Conservation (phyloP, 2,888 invertebrate species). For the Papilio demoleus region DNA sequence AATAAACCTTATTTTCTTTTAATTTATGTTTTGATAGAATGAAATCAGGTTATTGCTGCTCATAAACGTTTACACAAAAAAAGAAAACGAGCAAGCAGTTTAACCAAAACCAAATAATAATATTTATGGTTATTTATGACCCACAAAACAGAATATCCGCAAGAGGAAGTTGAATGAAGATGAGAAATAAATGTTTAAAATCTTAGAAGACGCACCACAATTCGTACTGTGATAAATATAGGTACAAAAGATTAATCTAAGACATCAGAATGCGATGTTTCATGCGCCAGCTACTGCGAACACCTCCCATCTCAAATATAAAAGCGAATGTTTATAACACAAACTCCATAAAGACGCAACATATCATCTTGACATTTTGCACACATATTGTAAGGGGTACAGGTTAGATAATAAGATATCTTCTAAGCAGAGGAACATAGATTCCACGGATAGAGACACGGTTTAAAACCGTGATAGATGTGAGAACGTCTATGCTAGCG, state of each 20-base stretch:
- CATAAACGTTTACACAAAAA: conserved; percentile 18
- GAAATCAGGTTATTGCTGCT: conserved; percentile 29
- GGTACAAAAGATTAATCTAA: no score
- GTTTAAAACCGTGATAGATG: not conserved
- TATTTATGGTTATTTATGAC: not conserved
- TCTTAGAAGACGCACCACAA: not conserved
- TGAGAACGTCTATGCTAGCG: not conserved
- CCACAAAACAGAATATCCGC: not conserved
- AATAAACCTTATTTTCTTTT: not conserved
- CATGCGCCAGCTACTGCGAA: conserved; percentile 9
- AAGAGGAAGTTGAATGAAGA: not conserved
- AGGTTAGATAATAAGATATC: not conserved
- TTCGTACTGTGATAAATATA: no score
- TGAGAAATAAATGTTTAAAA: not conserved
- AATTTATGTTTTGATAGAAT: not conserved
- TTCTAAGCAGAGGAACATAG: not conserved
- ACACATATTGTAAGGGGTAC: not conserved
- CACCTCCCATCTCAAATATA: not conserved
- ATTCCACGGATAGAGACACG: not conserved
- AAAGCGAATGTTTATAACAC: no score
- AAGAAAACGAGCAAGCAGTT: conserved; percentile 20
- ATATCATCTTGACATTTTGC: not conserved
- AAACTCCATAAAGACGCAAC: not conserved
- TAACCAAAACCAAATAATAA: not conserved
- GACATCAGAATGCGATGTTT: not conserved